These are phyloP conservation scores for Rhagonycha lutea DNA, from an alignment of 2,888 invertebrate species.

Conservation along the genomic window DNA sequence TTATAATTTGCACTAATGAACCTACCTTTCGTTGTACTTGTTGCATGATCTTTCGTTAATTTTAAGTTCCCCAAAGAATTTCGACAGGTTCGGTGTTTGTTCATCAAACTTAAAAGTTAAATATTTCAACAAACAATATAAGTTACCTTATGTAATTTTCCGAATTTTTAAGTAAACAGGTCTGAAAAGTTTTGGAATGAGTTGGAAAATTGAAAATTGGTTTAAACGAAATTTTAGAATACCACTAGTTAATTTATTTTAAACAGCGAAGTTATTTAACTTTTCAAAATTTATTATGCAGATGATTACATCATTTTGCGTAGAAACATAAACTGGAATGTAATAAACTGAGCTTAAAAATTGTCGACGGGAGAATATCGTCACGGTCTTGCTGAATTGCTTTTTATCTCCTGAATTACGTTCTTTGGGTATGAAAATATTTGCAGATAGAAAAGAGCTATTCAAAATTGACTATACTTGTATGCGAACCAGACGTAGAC, in stretches of 20 bases:
- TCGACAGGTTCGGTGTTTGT: neutral
- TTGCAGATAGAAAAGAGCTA: neutral
- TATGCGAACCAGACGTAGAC: neutral
- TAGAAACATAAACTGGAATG: slow-evolving; percentile 2
- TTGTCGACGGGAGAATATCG: slow-evolving; percentile 2
- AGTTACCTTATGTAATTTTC: neutral
- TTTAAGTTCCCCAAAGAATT: neutral
- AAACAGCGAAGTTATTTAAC: neutral
- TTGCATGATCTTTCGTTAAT: neutral
- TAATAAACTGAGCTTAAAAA: slow-evolving; percentile 10
- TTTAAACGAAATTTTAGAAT: neutral
- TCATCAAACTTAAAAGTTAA: neutral
- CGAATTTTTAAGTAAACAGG: neutral
- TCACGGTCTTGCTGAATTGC: slow-evolving; percentile 5
- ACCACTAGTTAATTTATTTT: neutral
- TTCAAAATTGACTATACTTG: neutral
- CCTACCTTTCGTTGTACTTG: neutral
- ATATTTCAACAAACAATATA: neutral
- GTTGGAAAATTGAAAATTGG: too few species aligned
- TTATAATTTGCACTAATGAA: neutral
- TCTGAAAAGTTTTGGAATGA: too few species aligned
- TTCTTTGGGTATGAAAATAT: slow-evolving; percentile 1
- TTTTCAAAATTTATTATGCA: neutral
- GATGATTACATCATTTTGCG: neutral
- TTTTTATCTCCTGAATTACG: slow-evolving; percentile 9